Evolutionary conservation across 2,888 invertebrate species (phyloP), one percentile per base, ranked within the genome.

Genomic region (Cartodere bifasciata): DNA sequence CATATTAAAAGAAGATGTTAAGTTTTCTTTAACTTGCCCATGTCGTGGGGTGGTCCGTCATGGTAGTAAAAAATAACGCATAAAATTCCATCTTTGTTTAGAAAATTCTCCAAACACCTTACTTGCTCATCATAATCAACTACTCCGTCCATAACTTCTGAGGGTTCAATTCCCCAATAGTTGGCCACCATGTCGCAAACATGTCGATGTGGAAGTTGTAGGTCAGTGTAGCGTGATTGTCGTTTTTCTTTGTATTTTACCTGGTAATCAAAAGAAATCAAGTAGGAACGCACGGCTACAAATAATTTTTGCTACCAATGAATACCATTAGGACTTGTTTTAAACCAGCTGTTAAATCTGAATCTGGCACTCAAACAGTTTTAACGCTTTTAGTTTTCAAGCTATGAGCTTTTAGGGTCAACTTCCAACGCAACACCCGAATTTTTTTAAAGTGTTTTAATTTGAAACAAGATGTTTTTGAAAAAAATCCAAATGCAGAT

Each of bases 1-100:
- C 15, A 6, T 14, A 7, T 14, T 7, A 9, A 5, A 23, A 11
- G 6, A 7, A 10, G 11, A 5, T 23, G 11, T 10, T 11, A 5
- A 7, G 23, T 10, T 6, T 6, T 23, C 7, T 7, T 7, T 23
- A 23, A 7, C 34, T 49, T 65, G 78, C 78, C 77, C 53, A 75
- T 58, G 40, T 72, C 67, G 29, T 78, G 72, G 1, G 75, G 72
- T 21, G 68, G 66, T 45, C 76, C 66, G 13, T 70, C 53, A 42
- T 79, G 78, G 57, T 76, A 75, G 51, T 72, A 75, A 36, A 85
- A 64, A 32, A 80, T 61, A 28, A 80, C 52, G 26, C 74, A 71
- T 39, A 64, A 64, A 32, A 65, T 62, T 13, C 72, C 72, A 9
- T 39, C 44, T 21, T 50, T 43, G 4, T 59, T 65, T 12, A 77